phyloP scores from a whole-genome alignment of 2,797 vertebrate species.

The Rhinella marina region DNA sequence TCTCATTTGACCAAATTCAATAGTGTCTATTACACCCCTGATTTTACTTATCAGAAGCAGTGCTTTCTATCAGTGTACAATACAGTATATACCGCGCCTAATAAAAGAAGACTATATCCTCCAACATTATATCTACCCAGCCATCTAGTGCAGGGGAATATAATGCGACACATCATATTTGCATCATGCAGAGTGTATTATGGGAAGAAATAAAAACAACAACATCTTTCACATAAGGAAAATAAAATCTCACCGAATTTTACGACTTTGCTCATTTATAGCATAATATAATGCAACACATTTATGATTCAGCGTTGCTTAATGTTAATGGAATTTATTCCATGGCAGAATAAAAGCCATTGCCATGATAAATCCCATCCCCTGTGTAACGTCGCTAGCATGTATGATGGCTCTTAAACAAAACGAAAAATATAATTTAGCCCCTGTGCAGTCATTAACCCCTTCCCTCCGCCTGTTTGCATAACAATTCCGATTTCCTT shows the following conservation, averaged over 20 bases:
- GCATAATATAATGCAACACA: slow-evolving; percentile 4
- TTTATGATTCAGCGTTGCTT: slow-evolving; percentile 21
- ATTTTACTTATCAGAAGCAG: no score
- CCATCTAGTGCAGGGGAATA: background rate
- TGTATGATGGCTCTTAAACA: background rate
- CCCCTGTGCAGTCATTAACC: background rate
- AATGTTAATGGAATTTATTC: slow-evolving; percentile 33
- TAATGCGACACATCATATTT: background rate
- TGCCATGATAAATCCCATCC: background rate
- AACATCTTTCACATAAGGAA: background rate
- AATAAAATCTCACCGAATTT: background rate
- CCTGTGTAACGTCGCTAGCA: background rate
- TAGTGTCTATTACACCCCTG: no score
- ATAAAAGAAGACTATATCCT: slow-evolving; percentile 17
- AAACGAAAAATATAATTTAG: background rate
- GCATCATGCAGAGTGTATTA: background rate
- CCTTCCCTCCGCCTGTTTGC: background rate
- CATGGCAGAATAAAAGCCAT: background rate
- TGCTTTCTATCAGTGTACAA: background rate
- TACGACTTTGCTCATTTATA: slow-evolving; percentile 9
- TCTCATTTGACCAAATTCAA: background rate
- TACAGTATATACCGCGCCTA: background rate
- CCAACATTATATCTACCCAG: background rate
- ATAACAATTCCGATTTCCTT: background rate
- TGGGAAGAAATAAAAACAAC: slow-evolving; percentile 13